Evolutionary conservation across 2,113 vertebrate genomes (phyloP), one percentile per base, ranked within the genome.

Genomic region (Odontophorus gujanensis): DNA sequence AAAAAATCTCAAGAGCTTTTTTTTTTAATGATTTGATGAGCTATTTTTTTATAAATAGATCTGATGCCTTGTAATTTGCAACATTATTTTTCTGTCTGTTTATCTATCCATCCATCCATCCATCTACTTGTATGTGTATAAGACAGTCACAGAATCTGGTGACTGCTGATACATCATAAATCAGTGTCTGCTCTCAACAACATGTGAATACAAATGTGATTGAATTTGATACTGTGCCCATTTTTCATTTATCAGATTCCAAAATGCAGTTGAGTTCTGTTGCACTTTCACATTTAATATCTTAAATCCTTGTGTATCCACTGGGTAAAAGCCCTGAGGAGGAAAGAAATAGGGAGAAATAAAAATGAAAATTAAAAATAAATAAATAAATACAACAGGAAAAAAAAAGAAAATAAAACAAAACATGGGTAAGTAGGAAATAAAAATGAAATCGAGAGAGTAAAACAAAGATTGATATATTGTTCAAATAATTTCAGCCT

Each of bases 141-240:
- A 95, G 92, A 74, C 25, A 96, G 81, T 75, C 93, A 92, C 89
- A 95, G 95, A 97, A 95, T 96, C 96, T 96, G 89, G 87, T 97
- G 93, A 96, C 89, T 95, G 93, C 87, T 96, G 94, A 95, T 97
- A 96, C 76, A 96, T 94, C 92, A 94, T 97, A 97, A 97, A 97
- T 97, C 97, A 97, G 92, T 89, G 94, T 96, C 87, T 45, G 81
- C 87, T 97, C 87, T 96, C 96, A 95, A 87, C 85, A 97, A 85
- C 81, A 81, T 93, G 91, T 96, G 96, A 97, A 97, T 97, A 97
- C 82, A 97, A 97, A 98, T 97, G 92, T 96, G 95, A 97, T 95
- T 96, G 97, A 93, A 94, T 93, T 96, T 97, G 96, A 97, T 93
- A 91, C 78, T 2, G 8, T 91, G 95, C 90, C 94, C 74, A 66